Conservation (phyloP, 2,888 invertebrate genomes). For the Luffia ferchaultella region DNA sequence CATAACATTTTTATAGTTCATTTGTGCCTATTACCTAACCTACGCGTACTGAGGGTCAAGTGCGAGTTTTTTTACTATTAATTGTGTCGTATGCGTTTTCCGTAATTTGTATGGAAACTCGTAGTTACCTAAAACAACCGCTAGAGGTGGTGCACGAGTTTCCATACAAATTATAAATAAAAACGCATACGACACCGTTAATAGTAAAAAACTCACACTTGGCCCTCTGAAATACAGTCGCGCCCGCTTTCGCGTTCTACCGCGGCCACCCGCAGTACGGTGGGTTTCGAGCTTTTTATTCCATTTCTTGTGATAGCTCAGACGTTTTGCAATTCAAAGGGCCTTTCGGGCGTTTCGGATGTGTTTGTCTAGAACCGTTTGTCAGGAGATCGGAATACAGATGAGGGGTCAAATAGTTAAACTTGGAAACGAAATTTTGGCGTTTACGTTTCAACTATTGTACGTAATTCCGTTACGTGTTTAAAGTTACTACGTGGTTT, state of each 20-base stretch:
- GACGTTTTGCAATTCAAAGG: constrained; percentile 45
- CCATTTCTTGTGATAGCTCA: constrained; percentile 27
- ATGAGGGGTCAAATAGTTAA: constrained; percentile 27
- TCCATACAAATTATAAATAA: too few relatives aligned
- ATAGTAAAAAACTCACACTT: too few relatives aligned
- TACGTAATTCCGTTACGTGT: neutral
- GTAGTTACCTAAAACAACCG: too few relatives aligned
- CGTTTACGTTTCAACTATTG: neutral
- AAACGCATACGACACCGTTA: too few relatives aligned
- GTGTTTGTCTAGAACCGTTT: constrained; percentile 27
- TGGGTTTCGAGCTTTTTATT: constrained; percentile 24
- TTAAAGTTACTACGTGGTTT: neutral
- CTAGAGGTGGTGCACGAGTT: too few relatives aligned
- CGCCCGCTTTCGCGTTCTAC: neutral
- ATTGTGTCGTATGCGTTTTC: too few relatives aligned
- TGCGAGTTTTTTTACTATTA: too few relatives aligned
- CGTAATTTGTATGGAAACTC: too few relatives aligned
- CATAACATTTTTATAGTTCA: too few relatives aligned
- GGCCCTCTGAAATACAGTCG: too few relatives aligned
- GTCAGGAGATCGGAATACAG: constrained; percentile 22
- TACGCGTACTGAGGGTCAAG: too few relatives aligned
- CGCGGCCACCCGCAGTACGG: neutral
- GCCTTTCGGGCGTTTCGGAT: constrained; percentile 23
- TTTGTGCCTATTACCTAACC: too few relatives aligned
- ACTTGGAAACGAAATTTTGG: neutral